Percentiles rank a stretch among this genome's conserved stretches.
These are phyloP conservation scores for Centrocercus urophasianus DNA, from an alignment of 2,113 vertebrate genomes.

Conservation along the genomic window DNA sequence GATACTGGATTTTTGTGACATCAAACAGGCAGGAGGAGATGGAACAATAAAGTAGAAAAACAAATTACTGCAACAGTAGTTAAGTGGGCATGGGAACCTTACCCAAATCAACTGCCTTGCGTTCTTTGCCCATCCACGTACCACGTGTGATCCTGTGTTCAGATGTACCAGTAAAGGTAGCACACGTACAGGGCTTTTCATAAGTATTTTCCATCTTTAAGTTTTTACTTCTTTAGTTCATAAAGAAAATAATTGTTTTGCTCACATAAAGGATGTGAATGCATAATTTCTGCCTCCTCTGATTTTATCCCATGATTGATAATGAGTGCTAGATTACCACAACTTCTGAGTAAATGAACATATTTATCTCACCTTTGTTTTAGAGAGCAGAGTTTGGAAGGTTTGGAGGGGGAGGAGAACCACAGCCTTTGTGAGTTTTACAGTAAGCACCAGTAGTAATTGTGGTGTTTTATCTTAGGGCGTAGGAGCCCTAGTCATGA, in stretches of 20 bases:
- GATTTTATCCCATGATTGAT: neutral
- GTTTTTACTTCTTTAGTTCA: neutral
- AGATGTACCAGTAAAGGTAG: neutral
- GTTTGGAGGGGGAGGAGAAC: neutral
- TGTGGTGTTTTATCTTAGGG: slow-evolving; percentile 58
- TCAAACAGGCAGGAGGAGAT: slow-evolving; percentile 58
- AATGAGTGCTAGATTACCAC: neutral
- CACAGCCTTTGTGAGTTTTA: slow-evolving; percentile 42
- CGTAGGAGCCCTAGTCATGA: slow-evolving; percentile 36
- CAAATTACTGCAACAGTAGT: slow-evolving; percentile 54
- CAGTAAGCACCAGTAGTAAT: neutral
- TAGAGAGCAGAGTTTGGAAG: slow-evolving; percentile 15
- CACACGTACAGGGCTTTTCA: neutral
- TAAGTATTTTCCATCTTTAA: neutral
- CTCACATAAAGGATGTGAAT: neutral
- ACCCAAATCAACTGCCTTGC: slow-evolving; percentile 45
- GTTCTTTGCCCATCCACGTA: slow-evolving; percentile 1
- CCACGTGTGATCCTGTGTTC: neutral
- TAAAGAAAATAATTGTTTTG: neutral
- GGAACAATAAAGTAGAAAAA: slow-evolving; percentile 59
- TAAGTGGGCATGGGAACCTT: slow-evolving; percentile 20
- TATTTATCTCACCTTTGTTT: slow-evolving; percentile 35
- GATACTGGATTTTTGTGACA: slow-evolving; percentile 57
- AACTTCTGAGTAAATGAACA: neutral
- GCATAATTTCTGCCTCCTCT: neutral